Evolutionary conservation across 2,888 invertebrate species (phyloP), one percentile per base, ranked within the genome.

Genomic region (Tetragonisca angustula): DNA sequence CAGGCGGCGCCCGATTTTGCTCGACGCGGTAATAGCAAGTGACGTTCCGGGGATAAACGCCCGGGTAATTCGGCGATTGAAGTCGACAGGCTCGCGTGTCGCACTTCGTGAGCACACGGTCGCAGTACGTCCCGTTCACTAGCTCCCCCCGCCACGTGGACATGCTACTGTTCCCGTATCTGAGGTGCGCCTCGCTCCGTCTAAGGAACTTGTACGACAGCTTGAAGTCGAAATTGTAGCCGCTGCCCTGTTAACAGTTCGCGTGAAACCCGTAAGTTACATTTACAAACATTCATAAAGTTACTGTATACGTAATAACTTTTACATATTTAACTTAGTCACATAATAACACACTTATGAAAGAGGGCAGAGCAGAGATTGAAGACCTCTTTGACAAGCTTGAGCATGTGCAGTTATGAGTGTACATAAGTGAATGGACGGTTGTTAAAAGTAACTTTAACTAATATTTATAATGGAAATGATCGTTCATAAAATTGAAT

Each of bases 41-140:
- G 85, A 98, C 97, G 94, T 98, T 98, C 83, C 98, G 95, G 9
- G 98, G 98, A 95, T 98, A 98, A 88, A 98, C 97, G 75, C 98
- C 98, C 19, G 98, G 98, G 94, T 97, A 98, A 95, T 98, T 98
- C 19, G 98, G 98, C 43, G 98, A 98, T 95, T 97, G 97, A 84
- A 98, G 96, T 85, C 97, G 96, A 95, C 97, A 97, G 68, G 95
- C 94, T 72, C 95, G 94, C 82, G 96, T 95, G 94, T 97, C 97
- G 94, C 98, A 98, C 93, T 97, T 97, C 92, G 97, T 97, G 91
- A 97, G 96, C 90, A 97, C 96, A 91, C 97, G 96, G 95, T 97
- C 97, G 95, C 98, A 98, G 94, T 97, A 97, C 85, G 97, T 97
- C 87, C 97, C 97, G 27, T 96, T 95, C 72, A 97, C 96, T 81